Base-by-base conservation (phyloP, 2,113 vertebrate species). In the Ciconia stormi region DNA sequence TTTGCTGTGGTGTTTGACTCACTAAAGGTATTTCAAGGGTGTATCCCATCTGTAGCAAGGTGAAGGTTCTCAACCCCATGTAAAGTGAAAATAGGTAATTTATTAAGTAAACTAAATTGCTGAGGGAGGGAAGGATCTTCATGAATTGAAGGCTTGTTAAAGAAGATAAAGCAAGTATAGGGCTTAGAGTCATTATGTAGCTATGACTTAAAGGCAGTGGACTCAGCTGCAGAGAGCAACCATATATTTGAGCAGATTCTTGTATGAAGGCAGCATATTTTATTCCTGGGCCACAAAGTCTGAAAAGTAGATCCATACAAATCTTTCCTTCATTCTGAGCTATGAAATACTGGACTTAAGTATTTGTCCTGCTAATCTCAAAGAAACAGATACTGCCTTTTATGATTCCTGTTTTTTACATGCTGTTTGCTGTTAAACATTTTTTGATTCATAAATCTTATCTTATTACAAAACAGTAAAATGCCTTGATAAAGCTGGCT, bases 1-100 rank as follows among this genome's bases (percentile, higher is more conserved):
- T 67, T 44, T 44, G 23, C 65, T 67, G 55, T 42, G 59, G 32
- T 87, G 46, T 70, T 89, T 78, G 59, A 82, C 47, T 87, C 42
- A 66, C 22, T 81, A n/a, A 53, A 87, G 59, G 8, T 84, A 71
- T 52, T 92, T 87, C n/a, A 70, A 52, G 53, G 16, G 27, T 70
- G 38, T 50, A 38, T 74, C 38, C 25, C 42, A 81, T 62, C 63
- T 78, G 30, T 55, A 94, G 52, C 70, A 87, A 82, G 69, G 34
- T 26, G 30, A 73, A 86, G 36, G 32, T 91, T 87, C 56, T 84
- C 34, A 65, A 42, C 17, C 42, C 22, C 0, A 2, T 34, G 13
- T 67, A 69, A 87, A 79, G 49, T 89, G 32, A 89, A 96, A 91
- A 91, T 89, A 79, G 44, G 46, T 87, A 34, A 87, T 91, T 76